Evolutionary conservation across 2,888 invertebrate species (phyloP), one percentile per base, ranked within the genome.

Genomic region (Bhutanitis thaidina): DNA sequence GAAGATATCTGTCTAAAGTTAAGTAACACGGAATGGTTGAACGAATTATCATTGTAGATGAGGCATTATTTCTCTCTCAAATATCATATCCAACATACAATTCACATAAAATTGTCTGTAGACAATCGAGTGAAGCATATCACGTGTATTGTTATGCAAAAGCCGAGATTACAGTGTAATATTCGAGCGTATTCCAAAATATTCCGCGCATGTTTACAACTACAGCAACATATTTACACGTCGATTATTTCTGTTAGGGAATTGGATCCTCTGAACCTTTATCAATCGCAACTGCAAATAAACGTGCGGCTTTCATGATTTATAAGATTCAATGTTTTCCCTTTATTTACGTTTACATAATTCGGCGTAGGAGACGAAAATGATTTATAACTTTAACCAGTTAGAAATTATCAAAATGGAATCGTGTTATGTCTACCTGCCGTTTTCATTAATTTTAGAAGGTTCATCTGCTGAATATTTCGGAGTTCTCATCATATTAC

Each of bases 381-480:
- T 67, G 66, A 67, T 69, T 73, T 69, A 69, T 66, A 71, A 74
- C 67, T 74, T 74, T 64, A 71, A 77, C 75, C 74, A 69, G 63
- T 75, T 67, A 72, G 64, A 75, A 75, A 65, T 74, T 71, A 61
- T 64, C 59, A 60, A 74, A 68, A 73, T 71, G 52, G 64, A 70
- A 71, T 75, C 65, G 63, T 68, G 69, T 74, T 71, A 69, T 70
- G 68, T 69, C 68, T 67, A 65, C 67, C 67, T 69, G 69, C 69
- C 71, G 72, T 71, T 80, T 74, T 73, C 74, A 68, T 68, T 72
- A 77, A 67, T 74, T 71, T 56, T 64, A 39, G 61, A 63, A 71
- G 73, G 68, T 76, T 81, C 69, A 67, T 64, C 71, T 70, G 64
- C 79, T 77, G 71, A 80, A 79, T 81, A 78, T 77, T 78, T 71